Conservation (phyloP, 2,797 vertebrate genomes). For the Malurus leucopterus region DNA sequence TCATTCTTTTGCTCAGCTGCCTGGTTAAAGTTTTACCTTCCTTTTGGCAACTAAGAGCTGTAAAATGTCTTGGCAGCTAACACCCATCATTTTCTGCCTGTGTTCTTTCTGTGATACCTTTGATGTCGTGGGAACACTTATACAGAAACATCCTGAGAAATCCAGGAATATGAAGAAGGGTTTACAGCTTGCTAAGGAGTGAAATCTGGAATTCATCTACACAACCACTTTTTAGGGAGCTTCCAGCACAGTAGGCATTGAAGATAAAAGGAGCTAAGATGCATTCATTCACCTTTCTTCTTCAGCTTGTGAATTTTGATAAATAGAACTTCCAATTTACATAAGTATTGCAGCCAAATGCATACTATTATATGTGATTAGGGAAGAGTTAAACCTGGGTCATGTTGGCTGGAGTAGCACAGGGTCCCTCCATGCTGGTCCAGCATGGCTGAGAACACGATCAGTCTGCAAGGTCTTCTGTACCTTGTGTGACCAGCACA, state of each 20-base stretch:
- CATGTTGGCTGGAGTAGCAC: background rate
- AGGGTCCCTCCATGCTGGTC: background rate
- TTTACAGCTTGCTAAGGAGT: background rate
- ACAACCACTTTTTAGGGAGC: background rate
- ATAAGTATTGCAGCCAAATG: background rate
- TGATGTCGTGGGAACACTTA: slow-evolving; percentile 52
- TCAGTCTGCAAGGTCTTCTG: background rate
- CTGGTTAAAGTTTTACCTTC: background rate
- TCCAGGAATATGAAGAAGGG: background rate
- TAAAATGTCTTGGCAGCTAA: slow-evolving; percentile 33
- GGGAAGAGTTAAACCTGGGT: background rate
- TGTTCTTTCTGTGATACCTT: slow-evolving; percentile 30
- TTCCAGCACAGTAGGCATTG: background rate
- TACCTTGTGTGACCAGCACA: background rate
- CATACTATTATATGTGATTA: background rate
- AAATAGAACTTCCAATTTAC: background rate
- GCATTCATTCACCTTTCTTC: background rate
- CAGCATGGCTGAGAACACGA: background rate
- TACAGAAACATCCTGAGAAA: background rate
- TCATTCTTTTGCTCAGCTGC: background rate
- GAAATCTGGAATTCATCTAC: slow-evolving; percentile 14
- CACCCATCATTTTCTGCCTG: slow-evolving; percentile 34
- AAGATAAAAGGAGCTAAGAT: slow-evolving; percentile 2
- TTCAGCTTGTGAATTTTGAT: background rate
- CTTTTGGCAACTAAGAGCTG: slow-evolving; percentile 3